Conservation (phyloP, 2,797 vertebrate genomes). For the Manis javanica region DNA sequence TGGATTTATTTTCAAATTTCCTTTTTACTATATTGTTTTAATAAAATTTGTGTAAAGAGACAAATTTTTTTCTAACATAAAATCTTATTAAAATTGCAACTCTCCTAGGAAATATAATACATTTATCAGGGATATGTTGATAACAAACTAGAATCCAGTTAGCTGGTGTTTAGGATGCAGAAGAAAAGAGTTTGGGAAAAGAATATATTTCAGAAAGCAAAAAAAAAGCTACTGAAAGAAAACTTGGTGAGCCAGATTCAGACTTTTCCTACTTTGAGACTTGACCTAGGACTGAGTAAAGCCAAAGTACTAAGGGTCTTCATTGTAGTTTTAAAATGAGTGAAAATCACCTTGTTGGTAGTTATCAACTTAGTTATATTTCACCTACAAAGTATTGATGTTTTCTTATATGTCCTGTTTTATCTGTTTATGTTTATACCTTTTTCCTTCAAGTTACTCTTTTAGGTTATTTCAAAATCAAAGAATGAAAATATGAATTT, state of each 20-base stretch:
- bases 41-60: neutral
- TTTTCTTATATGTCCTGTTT: neutral
- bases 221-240: neutral
- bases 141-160: neutral
- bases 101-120: neutral
- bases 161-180: neutral
- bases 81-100: constrained; percentile 18
- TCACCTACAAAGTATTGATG: neutral
- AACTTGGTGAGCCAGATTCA: neutral
- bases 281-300: neutral
- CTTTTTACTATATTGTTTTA: constrained; percentile 24
- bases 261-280: neutral
- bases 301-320: neutral
- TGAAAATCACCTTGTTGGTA: neutral
- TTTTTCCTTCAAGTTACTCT: neutral
- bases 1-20: constrained; percentile 10
- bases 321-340: neutral
- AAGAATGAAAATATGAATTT: neutral
- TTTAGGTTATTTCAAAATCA: neutral
- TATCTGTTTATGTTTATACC: neutral
- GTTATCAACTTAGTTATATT: neutral
- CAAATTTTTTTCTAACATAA: neutral
- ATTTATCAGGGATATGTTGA: neutral
- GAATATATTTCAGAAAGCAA: neutral
- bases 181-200: constrained; percentile 16